Evolutionary conservation across 2,888 invertebrate genomes (phyloP).

Genomic region (Desoria tigrina): DNA sequence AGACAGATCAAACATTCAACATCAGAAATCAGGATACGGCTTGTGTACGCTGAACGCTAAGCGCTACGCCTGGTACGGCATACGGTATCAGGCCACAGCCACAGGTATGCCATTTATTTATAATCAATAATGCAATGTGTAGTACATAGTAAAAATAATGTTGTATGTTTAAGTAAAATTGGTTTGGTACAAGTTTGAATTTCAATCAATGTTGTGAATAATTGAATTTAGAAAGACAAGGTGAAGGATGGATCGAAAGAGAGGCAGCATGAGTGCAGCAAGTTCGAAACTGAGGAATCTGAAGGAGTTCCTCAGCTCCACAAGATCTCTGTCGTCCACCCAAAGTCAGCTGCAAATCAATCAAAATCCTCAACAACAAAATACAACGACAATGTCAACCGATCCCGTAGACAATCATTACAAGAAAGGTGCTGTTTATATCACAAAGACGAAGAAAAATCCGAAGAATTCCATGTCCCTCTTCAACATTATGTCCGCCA

Average conservation of each 20-base stretch:
- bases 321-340: slow-evolving; percentile 31
- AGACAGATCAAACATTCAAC: too few species aligned
- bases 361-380: slow-evolving; percentile 4
- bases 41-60: too few species aligned
- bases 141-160: too few species aligned
- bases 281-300: slow-evolving; percentile 44
- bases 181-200: too few species aligned
- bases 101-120: too few species aligned
- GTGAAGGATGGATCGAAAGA: slow-evolving; percentile 29
- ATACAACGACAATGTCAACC: background rate
- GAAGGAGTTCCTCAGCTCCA: slow-evolving; percentile 47
- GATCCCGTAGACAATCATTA: background rate
- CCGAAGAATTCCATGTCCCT: slow-evolving; percentile 47
- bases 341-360: slow-evolving; percentile 16
- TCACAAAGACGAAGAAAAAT: slow-evolving; percentile 2
- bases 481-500: slow-evolving; percentile 43
- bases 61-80: too few species aligned
- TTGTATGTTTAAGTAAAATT: too few species aligned
- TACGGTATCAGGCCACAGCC: too few species aligned
- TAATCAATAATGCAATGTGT: too few species aligned
- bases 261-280: slow-evolving; percentile 20
- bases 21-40: too few species aligned
- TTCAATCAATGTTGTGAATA: too few species aligned
- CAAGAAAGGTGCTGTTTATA: background rate
- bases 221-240: background rate